Conservation (phyloP, 2,113 vertebrate genomes). For the Tragelaphus buxtoni region DNA sequence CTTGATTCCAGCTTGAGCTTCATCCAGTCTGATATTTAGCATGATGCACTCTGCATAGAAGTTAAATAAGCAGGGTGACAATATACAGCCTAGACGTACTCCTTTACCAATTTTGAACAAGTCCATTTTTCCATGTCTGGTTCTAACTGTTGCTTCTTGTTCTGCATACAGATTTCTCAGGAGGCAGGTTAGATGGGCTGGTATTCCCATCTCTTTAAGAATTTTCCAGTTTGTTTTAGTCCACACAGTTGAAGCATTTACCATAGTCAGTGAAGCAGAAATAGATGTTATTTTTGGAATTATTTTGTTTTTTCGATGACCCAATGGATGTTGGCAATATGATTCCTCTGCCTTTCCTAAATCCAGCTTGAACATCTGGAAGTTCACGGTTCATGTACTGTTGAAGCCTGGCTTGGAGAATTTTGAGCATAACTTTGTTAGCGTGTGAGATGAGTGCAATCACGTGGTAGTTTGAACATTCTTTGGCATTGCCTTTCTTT, state of each 20-base stretch:
- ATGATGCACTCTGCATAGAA: background rate
- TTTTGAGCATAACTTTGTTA: background rate
- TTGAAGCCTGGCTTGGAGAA: background rate
- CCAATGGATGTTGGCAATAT: background rate
- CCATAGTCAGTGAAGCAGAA: background rate
- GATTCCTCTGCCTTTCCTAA: background rate
- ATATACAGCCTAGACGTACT: background rate
- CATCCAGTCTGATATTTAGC: background rate
- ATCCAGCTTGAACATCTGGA: background rate
- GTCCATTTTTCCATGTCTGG: background rate
- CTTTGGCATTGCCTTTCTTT: background rate
- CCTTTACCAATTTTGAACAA: background rate
- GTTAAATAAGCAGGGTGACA: background rate
- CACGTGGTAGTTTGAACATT: background rate
- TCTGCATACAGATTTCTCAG: background rate
- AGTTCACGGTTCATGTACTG: background rate
- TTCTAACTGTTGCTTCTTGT: background rate
- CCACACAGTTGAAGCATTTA: background rate
- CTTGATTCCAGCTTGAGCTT: background rate
- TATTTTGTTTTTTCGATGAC: background rate
- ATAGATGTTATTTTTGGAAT: background rate
- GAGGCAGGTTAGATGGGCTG: background rate
- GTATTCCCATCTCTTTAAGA: background rate
- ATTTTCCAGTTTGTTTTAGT: background rate
- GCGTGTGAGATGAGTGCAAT: background rate